Evolutionary conservation across 2,113 vertebrate genomes (phyloP).

Genomic region (Kobus ellipsiprymnus): DNA sequence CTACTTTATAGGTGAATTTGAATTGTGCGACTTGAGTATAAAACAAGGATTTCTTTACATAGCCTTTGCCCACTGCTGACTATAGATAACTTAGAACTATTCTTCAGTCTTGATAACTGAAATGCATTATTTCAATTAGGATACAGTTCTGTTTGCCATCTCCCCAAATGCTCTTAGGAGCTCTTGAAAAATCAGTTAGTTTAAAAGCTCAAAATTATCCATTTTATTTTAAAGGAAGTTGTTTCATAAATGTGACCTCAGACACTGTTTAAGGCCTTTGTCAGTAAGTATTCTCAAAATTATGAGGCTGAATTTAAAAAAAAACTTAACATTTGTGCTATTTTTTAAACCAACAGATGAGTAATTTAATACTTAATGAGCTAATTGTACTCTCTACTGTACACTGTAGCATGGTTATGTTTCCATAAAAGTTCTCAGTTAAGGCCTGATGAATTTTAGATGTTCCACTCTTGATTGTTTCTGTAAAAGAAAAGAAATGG

Average conservation of each 20-base stretch:
- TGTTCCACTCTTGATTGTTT: neutral
- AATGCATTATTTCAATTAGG: constrained; percentile 18
- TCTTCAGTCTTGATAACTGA: constrained; percentile 32
- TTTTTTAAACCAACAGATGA: constrained; percentile 27
- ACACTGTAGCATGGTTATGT: neutral
- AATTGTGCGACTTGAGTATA: constrained; percentile 17
- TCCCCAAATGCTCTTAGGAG: neutral
- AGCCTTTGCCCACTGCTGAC: neutral
- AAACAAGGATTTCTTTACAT: constrained; percentile 34
- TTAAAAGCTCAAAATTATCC: constrained; percentile 19
- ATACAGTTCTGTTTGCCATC: neutral
- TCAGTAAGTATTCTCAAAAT: constrained; percentile 37
- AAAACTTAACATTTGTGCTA: neutral
- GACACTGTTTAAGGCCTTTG: constrained; percentile 5
- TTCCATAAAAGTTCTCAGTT: constrained; percentile 9
- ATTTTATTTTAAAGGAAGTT: constrained; percentile 23
- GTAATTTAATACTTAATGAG: neutral
- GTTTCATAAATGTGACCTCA: constrained; percentile 17
- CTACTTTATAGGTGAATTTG: constrained; percentile 19
- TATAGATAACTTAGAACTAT: constrained; percentile 14
- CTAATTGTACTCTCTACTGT: neutral
- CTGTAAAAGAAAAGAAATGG: constrained; percentile 23
- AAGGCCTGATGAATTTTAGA: neutral
- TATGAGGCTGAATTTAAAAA: neutral
- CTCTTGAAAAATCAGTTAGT: neutral